Percentiles rank a stretch among this genome's conserved stretches.
These are phyloP conservation scores for Drosophila borborema DNA, from an alignment of 2,888 invertebrate genomes.

Conservation along the genomic window DNA sequence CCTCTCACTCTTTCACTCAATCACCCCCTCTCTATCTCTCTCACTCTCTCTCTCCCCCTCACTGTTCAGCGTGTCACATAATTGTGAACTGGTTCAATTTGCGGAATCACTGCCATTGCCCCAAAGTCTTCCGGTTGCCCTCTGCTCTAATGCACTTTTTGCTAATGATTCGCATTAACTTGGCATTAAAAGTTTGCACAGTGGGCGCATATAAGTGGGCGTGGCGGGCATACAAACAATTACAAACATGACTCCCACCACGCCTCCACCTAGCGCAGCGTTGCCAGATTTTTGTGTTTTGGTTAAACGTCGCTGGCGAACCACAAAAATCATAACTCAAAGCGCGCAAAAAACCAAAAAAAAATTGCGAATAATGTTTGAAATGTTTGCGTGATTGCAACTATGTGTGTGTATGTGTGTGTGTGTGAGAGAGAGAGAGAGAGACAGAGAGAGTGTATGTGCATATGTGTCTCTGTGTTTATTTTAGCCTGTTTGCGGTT, in stretches of 20 bases:
- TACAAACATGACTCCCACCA: slow-evolving; percentile 4
- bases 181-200: slow-evolving; percentile 37
- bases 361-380: slow-evolving; percentile 38
- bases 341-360: slow-evolving; percentile 11
- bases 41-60: background rate
- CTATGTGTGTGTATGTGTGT: slow-evolving; percentile 27
- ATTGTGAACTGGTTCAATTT: slow-evolving; percentile 12
- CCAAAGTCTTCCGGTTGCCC: background rate
- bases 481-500: slow-evolving; percentile 39
- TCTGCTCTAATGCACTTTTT: slow-evolving; percentile 19
- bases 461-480: slow-evolving; percentile 10
- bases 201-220: background rate
- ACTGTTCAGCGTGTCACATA: background rate
- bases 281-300: slow-evolving; percentile 16
- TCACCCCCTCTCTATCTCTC: background rate
- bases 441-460: no score
- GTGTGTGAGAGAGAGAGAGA: background rate
- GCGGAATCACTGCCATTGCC: background rate
- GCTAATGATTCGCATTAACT: slow-evolving; percentile 71
- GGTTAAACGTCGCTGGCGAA: background rate
- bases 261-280: background rate
- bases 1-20: background rate
- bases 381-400: slow-evolving; percentile 42
- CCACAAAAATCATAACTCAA: slow-evolving; percentile 70
- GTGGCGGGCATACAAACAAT: background rate